Conservation (phyloP, 2,113 vertebrate genomes). For the Rhinolophus sinicus region DNA sequence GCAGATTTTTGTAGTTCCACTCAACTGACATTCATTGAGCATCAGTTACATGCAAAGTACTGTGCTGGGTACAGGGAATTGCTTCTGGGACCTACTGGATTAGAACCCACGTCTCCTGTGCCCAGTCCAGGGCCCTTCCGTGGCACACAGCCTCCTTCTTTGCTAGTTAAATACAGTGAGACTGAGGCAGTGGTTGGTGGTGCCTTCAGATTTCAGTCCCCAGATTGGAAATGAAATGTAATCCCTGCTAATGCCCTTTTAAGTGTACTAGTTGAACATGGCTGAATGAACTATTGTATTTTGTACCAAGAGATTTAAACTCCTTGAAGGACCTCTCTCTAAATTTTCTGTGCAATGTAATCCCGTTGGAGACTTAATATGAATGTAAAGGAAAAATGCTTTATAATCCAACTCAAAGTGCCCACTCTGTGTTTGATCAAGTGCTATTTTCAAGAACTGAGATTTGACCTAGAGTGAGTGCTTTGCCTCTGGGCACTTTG, state of each 20-base stretch:
- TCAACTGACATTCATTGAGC: neutral
- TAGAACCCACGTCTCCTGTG: neutral
- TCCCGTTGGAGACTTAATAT: slow-evolving; percentile 28
- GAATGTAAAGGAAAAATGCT: slow-evolving; percentile 40
- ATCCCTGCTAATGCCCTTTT: slow-evolving; percentile 67
- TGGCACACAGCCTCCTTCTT: neutral
- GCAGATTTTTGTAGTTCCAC: neutral
- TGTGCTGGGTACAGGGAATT: neutral
- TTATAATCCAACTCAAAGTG: neutral
- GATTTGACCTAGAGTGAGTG: neutral
- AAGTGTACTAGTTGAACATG: neutral
- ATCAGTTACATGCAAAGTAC: neutral
- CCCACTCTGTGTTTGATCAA: neutral
- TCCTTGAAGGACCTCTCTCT: neutral
- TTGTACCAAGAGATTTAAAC: slow-evolving; percentile 52
- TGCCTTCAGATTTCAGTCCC: slow-evolving; percentile 21
- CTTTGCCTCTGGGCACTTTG: neutral
- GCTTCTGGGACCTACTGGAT: neutral
- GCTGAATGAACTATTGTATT: slow-evolving; percentile 47
- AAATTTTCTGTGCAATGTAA: slow-evolving; percentile 45
- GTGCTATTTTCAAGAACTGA: neutral
- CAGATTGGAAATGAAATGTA: slow-evolving; percentile 61
- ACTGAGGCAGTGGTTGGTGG: slow-evolving; percentile 40
- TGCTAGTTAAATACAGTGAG: slow-evolving; percentile 11
- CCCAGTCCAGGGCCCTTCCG: neutral